Evolutionary conservation across 2,113 vertebrate species (phyloP).

Genomic region (Heterotis niloticus): DNA sequence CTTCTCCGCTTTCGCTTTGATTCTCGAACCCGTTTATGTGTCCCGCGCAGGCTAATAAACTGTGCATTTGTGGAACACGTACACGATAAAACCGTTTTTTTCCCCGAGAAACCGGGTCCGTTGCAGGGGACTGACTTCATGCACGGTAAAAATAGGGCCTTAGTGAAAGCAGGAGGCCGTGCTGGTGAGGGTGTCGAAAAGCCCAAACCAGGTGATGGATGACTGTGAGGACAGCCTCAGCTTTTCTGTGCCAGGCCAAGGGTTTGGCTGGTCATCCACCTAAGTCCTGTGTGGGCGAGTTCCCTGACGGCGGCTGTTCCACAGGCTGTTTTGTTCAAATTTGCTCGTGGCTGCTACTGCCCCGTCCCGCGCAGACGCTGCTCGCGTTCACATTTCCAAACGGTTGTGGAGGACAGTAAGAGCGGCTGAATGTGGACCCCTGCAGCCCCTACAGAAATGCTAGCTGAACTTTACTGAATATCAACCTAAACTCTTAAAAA

Average conservation of each 20-base stretch:
- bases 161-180: constrained; percentile 30
- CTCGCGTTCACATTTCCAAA: no score
- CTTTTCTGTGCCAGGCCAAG: constrained; percentile 19
- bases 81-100: neutral
- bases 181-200: constrained; percentile 13
- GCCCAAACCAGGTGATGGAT: constrained; percentile 26
- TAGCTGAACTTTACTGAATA: no score
- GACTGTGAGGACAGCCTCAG: constrained; percentile 25
- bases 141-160: constrained; percentile 22
- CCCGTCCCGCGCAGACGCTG: no score
- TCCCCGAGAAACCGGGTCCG: neutral
- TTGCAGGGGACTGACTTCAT: constrained; percentile 11
- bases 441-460: no score
- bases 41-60: neutral
- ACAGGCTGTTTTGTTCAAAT: neutral
- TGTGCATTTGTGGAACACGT: neutral
- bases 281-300: constrained; percentile 2
- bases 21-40: neutral
- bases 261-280: constrained; percentile 4
- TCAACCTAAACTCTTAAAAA: no score
- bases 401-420: no score
- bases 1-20: no score
- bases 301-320: neutral
- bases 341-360: no score
- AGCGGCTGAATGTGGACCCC: no score